phyloP scores from a whole-genome alignment of 1,140 invertebrate species.

The Lasioglossum baleicum region DNA sequence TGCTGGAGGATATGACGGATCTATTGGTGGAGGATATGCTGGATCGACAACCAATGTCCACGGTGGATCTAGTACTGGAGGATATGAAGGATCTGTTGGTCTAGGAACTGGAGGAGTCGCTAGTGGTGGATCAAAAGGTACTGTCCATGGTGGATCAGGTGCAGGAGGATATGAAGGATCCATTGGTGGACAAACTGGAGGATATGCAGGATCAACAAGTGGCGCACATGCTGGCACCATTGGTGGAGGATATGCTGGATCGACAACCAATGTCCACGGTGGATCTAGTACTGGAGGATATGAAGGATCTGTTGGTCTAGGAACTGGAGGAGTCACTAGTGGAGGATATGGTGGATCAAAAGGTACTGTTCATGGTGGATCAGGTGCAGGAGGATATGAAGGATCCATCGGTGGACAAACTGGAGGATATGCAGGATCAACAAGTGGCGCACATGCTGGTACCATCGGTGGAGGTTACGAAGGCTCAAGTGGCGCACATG shows the following conservation, averaged over 20 bases:
- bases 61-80: not conserved
- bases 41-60: no score
- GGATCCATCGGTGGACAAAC: not conserved
- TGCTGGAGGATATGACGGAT: conserved; percentile 22
- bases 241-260: no score
- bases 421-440: not conserved
- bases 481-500: no score
- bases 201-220: not conserved
- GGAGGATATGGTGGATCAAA: conserved; percentile 12
- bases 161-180: not conserved
- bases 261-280: no score
- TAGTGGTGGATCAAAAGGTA: not conserved
- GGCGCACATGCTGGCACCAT: not conserved
- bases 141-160: not conserved
- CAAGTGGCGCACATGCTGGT: no score
- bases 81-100: conserved; percentile 1
- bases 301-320: not conserved
- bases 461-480: not conserved
- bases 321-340: not conserved
- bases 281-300: conserved; percentile 12
- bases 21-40: not conserved
- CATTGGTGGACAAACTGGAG: not conserved
- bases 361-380: not conserved
- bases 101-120: not conserved
- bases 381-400: not conserved